These are phyloP conservation scores for Xiphorhynchus erythropygius DNA, from an alignment of 2,797 vertebrate genomes.

Conservation along the genomic window DNA sequence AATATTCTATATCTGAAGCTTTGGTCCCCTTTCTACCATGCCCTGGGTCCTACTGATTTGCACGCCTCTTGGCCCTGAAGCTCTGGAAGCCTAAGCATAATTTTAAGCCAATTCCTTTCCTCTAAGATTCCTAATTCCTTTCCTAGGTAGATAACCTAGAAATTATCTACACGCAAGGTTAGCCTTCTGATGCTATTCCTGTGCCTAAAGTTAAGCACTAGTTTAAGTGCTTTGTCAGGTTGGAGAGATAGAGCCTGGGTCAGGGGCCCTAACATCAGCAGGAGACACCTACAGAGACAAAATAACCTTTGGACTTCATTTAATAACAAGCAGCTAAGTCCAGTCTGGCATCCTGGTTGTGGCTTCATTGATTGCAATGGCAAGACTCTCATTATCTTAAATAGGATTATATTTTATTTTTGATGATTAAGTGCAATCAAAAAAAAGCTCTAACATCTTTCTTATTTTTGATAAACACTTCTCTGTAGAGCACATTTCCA, in stretches of 20 bases:
- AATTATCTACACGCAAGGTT: background rate
- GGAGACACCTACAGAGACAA: background rate
- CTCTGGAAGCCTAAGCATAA: background rate
- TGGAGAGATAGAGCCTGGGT: background rate
- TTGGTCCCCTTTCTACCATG: background rate
- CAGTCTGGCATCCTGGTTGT: background rate
- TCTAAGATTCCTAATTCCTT: background rate
- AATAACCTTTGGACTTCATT: background rate
- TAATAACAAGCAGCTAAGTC: background rate
- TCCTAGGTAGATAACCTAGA: background rate
- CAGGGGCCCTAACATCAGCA: background rate
- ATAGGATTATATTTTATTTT: background rate
- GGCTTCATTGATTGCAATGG: background rate
- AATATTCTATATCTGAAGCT: background rate
- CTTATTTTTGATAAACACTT: background rate
- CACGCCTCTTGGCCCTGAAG: background rate
- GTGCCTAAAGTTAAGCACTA: background rate
- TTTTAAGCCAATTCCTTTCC: background rate
- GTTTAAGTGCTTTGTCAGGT: background rate
- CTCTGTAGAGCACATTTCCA: background rate
- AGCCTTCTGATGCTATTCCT: background rate
- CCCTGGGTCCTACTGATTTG: background rate
- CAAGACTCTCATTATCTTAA: background rate
- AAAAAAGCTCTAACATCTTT: background rate
- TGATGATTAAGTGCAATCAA: background rate